Conservation (phyloP, 2,113 vertebrate species). For the Spilogale gracilis region DNA sequence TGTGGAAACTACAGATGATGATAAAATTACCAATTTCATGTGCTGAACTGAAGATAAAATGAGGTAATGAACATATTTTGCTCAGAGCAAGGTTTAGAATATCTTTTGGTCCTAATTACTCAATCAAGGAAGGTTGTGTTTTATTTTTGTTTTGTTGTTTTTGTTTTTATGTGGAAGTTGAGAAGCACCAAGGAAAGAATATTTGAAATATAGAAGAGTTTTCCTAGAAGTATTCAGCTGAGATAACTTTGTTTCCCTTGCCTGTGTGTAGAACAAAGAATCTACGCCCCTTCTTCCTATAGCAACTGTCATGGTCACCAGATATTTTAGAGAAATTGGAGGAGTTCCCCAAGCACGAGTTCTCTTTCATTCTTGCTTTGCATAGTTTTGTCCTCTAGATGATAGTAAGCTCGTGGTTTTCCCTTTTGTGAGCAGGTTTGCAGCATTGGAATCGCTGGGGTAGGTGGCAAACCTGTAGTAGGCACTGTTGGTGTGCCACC, state of each 20-base stretch:
- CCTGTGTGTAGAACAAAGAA: background rate
- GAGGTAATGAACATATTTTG: background rate
- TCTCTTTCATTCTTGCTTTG: background rate
- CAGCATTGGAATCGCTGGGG: background rate
- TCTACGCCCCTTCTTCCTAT: background rate
- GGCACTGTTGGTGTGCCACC: background rate
- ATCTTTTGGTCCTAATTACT: background rate
- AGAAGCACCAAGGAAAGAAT: background rate
- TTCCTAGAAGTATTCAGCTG: background rate
- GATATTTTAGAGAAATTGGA: background rate
- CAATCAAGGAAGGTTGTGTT: background rate
- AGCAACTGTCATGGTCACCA: background rate
- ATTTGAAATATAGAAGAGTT: background rate
- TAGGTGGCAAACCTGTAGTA: background rate
- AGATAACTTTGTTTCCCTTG: background rate
- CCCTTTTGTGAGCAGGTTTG: background rate
- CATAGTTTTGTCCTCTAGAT: background rate
- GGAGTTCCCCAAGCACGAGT: background rate
- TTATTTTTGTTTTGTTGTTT: background rate
- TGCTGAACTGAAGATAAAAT: background rate
- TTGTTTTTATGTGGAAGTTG: background rate
- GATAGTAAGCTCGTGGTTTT: background rate
- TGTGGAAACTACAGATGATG: background rate
- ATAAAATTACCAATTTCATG: background rate
- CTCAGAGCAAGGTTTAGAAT: background rate